A percentile compares a stretch with the other conserved stretches of the same genome.
Evolutionary conservation across 2,113 vertebrate genomes (phyloP).

Genomic region (Gracilinanus agilis): DNA sequence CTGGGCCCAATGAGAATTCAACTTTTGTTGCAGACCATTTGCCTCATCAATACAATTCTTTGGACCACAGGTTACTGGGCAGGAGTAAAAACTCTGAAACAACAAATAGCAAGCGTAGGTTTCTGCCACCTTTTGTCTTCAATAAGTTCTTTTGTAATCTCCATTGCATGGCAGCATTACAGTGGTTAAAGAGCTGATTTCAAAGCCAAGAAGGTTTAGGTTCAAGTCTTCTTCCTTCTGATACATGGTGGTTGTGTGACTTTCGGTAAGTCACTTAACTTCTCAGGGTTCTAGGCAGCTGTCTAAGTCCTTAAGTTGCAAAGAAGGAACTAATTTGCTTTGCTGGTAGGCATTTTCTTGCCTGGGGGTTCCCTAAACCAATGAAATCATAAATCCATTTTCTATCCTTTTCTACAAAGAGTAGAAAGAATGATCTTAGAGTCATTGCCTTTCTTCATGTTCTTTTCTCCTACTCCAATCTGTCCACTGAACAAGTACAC

Average conservation of each 20-base stretch:
- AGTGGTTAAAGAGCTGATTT: background rate
- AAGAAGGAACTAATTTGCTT: background rate
- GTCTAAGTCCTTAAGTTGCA: background rate
- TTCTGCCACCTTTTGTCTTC: background rate
- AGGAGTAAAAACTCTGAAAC: background rate
- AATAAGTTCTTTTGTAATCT: background rate
- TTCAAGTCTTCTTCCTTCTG: background rate
- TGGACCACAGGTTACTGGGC: background rate
- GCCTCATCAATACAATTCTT: background rate
- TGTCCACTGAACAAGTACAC: background rate
- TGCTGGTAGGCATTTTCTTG: background rate
- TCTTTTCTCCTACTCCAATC: background rate
- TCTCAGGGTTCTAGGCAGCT: background rate
- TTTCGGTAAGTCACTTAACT: background rate
- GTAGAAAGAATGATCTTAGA: background rate
- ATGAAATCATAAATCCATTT: background rate
- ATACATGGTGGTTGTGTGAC: background rate
- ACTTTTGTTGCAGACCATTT: background rate
- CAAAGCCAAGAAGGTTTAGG: background rate
- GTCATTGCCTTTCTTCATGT: background rate
- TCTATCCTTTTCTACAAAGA: background rate
- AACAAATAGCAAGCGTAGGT: background rate
- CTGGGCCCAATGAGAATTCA: background rate
- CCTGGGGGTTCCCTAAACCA: background rate
- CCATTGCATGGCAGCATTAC: background rate